Evolutionary conservation across 2,888 invertebrate genomes (phyloP), one percentile per base, ranked within the genome.

Genomic region (Drosophila parthenogenetica): DNA sequence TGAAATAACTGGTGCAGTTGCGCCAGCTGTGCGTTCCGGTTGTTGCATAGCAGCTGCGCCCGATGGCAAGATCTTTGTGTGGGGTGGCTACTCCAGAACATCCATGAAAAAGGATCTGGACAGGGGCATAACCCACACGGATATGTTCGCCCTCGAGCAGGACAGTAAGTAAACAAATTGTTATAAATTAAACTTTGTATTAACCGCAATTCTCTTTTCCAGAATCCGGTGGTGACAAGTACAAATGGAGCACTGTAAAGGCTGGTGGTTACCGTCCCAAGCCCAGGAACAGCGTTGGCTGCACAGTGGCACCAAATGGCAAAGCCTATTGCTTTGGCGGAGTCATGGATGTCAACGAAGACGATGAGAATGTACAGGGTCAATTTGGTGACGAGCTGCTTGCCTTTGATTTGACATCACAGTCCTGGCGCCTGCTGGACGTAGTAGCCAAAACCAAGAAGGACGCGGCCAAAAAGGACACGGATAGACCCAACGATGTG

Each of bases 241-340:
- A 94, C 94, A 96, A 94, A 93, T 98, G 95, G 96, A 90, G 92
- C 7, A 90, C 92, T 17, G 93, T 95, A 0, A 96, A 96, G 91
- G 93, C 95, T 58, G 93, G 94, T 32, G 96, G 96, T 1, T 90
- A 92, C 49, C 93, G 93, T 63, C 94, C 96, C 5, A 93, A 94
- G 5, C 94, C 95, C 0, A 93, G 96, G 85, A 94, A 96, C 83
- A 95, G 96, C 14, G 94, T 96, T 85, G 94, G 96, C 8, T 93
- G 94, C 67, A 93, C 95, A 7, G 92, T 93, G 51, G 93, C 94
- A 42, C 93, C 95, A 17, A 95, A 94, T 77, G 94, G 94, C 67
- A 93, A 94, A 58, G 96, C 95, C 0, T 96, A 96, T 84, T 94
- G 96, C 67, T 98, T 97, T 91, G 98, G 98, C 0, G 98, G 98